phyloP scores from a whole-genome alignment of 1,140 invertebrate genomes.

The Diplogasteroides magnus region DNA sequence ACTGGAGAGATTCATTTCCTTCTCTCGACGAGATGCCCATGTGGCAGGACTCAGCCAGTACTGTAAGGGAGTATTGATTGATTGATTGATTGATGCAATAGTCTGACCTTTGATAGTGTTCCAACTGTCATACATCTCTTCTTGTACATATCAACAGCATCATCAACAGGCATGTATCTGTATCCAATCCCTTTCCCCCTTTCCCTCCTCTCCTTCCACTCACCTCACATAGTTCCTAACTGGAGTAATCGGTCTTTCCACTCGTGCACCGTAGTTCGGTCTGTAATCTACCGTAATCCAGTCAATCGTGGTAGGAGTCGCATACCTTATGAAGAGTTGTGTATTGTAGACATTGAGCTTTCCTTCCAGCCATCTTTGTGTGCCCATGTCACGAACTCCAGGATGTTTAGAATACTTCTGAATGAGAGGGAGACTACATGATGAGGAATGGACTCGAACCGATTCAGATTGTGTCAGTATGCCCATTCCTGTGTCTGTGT shows the following conservation, averaged over 20 bases:
- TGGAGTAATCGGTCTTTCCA: slow-evolving; percentile 31
- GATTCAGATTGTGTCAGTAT: slow-evolving; percentile 31
- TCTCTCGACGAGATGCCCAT: slow-evolving; percentile 35
- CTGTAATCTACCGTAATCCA: no score
- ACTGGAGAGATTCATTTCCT: slow-evolving; percentile 36
- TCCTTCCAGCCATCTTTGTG: slow-evolving; percentile 37
- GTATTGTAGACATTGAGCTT: slow-evolving; percentile 38
- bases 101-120: slow-evolving; percentile 31
- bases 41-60: slow-evolving; percentile 37
- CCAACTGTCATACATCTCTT: slow-evolving; percentile 39
- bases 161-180: slow-evolving; percentile 38
- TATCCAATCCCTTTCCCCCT: not conserved
- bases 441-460: slow-evolving; percentile 2
- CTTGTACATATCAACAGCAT: slow-evolving; percentile 39
- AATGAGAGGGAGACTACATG: not conserved
- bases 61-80: slow-evolving; percentile 1
- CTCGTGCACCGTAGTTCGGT: slow-evolving; percentile 25
- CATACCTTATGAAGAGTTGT: slow-evolving; percentile 18
- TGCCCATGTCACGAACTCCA: slow-evolving; percentile 32
- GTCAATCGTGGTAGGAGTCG: not conserved
- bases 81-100: not conserved
- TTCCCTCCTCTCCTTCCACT: not conserved
- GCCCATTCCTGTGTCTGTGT: slow-evolving; percentile 36
- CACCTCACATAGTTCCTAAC: slow-evolving; percentile 32
- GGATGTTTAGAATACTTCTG: slow-evolving; percentile 20